Evolutionary conservation across 2,797 vertebrate species (phyloP).

Genomic region (Kryptolebias ocellatus): DNA sequence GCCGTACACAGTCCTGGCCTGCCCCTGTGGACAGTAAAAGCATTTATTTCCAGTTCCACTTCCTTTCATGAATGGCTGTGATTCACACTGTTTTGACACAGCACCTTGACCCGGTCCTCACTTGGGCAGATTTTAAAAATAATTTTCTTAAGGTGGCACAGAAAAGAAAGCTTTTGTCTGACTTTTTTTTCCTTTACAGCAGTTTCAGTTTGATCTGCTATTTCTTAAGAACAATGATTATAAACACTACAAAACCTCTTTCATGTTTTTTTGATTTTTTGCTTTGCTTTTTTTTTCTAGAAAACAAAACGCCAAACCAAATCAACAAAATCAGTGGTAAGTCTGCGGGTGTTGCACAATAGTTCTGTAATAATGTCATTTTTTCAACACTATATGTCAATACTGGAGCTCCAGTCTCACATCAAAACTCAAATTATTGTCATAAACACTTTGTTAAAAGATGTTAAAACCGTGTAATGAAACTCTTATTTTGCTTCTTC

Average conservation of each 20-base stretch:
- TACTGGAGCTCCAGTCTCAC: neutral
- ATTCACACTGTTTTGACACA: constrained; percentile 79
- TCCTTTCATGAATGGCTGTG: constrained; percentile 80
- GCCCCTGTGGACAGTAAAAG: constrained; percentile 69
- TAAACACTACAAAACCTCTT: neutral
- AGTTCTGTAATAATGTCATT: no score
- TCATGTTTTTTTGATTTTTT: constrained; percentile 13
- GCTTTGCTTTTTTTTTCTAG: constrained; percentile 73
- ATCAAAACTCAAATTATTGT: no score
- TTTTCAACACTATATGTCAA: no score
- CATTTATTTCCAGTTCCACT: constrained; percentile 78
- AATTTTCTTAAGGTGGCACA: constrained; percentile 25
- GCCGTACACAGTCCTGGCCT: constrained; percentile 33
- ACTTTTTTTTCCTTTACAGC: neutral
- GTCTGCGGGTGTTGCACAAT: constrained; percentile 34
- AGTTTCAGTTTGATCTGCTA: neutral
- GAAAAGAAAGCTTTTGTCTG: constrained; percentile 12
- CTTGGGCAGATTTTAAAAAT: constrained; percentile 53
- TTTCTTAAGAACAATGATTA: neutral
- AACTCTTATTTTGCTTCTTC: no score
- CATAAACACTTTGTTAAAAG: no score
- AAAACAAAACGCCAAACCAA: constrained; percentile 80
- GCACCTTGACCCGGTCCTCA: constrained; percentile 54
- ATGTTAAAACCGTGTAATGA: no score
- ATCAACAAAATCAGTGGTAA: constrained; percentile 78